Conservation (phyloP, 2,113 vertebrate genomes). For the Leptobrachium leishanense region DNA sequence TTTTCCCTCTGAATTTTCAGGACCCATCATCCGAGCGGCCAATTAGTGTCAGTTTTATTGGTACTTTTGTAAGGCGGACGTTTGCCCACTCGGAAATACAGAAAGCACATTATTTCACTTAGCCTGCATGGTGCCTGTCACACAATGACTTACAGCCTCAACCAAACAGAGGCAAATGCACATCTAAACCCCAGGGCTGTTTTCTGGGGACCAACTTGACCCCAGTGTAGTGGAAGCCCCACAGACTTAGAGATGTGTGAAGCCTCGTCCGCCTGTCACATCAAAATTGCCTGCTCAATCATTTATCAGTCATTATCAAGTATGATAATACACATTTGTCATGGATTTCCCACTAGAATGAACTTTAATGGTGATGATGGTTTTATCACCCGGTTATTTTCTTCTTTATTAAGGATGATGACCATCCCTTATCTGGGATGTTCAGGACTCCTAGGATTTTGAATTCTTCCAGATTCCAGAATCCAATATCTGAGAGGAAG, state of each 20-base stretch:
- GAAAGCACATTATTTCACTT: constrained; percentile 49
- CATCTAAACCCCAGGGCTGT: constrained; percentile 38
- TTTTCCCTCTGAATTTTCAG: constrained; percentile 47
- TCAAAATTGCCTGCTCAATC: constrained; percentile 27
- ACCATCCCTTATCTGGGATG: no score
- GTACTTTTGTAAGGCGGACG: constrained; percentile 47
- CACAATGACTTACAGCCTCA: constrained; percentile 41
- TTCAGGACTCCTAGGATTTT: no score
- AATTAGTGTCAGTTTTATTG: constrained; percentile 51
- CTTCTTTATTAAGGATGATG: no score
- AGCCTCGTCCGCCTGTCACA: constrained; percentile 25
- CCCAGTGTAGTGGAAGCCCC: constrained; percentile 38
- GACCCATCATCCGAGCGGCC: constrained; percentile 48
- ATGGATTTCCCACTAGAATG: no score
- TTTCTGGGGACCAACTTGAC: constrained; percentile 32
- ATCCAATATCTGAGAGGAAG: no score
- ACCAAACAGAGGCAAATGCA: constrained; percentile 40
- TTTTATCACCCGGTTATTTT: no score
- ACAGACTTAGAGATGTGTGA: constrained; percentile 21
- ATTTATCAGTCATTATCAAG: constrained; percentile 11
- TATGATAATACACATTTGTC: no score
- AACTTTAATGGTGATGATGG: no score
- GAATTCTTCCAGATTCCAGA: no score
- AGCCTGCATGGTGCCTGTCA: constrained; percentile 46
- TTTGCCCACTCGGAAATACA: constrained; percentile 46